Conservation (phyloP, 2,797 vertebrate genomes). For the Hybognathus amarus region DNA sequence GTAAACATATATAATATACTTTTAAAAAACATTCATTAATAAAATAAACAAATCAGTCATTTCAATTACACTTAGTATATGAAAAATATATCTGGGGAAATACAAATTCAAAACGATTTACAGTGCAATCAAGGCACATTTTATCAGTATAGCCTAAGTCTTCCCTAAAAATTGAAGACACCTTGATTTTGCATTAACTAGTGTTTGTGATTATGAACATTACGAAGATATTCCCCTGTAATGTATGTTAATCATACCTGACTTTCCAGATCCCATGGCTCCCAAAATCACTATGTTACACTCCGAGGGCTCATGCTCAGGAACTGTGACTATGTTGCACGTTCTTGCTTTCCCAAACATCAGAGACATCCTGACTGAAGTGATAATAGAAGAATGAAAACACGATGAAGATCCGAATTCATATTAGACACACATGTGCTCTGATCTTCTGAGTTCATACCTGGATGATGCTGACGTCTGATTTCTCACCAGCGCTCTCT, state of each 20-base stretch:
- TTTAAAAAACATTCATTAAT: background rate
- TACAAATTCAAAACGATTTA: background rate
- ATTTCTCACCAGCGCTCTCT: background rate
- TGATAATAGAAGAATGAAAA: background rate
- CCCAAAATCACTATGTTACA: conserved; percentile 89
- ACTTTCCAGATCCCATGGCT: conserved; percentile 87
- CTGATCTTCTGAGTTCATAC: conserved; percentile 28
- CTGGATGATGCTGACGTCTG: conserved; percentile 3
- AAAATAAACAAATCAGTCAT: background rate
- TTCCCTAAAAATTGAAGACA: background rate
- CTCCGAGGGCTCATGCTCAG: conserved; percentile 76
- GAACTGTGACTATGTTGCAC: conserved; percentile 61
- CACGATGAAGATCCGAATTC: background rate
- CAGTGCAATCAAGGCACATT: background rate
- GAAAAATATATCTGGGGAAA: background rate
- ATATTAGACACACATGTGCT: background rate
- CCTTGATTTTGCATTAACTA: background rate
- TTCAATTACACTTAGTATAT: background rate
- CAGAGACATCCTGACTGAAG: conserved; percentile 71
- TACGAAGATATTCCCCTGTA: background rate
- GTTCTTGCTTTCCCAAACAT: conserved; percentile 84
- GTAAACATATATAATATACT: background rate
- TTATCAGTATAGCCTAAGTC: background rate
- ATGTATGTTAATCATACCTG: conserved; percentile 75
- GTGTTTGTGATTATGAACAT: background rate